Base-by-base conservation (phyloP, 2,888 invertebrate species). In the Himalopsyche kuldschensis region DNA sequence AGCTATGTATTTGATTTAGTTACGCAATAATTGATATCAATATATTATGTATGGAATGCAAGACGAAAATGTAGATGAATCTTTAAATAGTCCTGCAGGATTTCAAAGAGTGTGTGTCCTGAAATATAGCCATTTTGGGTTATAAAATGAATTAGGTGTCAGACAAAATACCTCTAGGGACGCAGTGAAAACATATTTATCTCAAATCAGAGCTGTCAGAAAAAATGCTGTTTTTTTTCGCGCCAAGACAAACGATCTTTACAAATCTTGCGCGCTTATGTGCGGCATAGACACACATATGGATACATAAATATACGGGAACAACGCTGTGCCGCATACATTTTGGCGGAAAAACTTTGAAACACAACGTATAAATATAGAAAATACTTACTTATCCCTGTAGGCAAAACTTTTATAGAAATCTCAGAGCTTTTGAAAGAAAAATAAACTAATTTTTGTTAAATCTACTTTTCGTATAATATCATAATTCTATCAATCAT, bases 211-310 rank as follows among this genome's bases (percentile, higher is more conserved):
- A 31, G 75, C 75, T 75, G 75, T 31, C 75, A 55, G 75, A 31
- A 32, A 75, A 32, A 32, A 75, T 75, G 31, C 32, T 31, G 31
- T 75, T 75, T 75, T 75, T 27, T 75, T 75, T 31, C 27, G 17
- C 75, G 75, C 15, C 75, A 75, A 75, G 75, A 75, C 75, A 75
- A 75, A 75, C 32, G 75, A 75, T 75, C 31, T 75, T 75, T 75
- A 30, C 32, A 75, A 75, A 75, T 75, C 75, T 75, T 32, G 3
- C 75, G 4, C 30, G 75, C 31, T 30, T 30, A 30, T 69, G 69
- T 30, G 30, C 24, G 69, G 69, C 41, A 15, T 41, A 41, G 11
- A 41, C 15, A 41, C 41, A 15, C 15, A 41, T 11, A 41, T 41
- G 15, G 1, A 41, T 1, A 41, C 41, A 15, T 15, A 41, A 41